Evolutionary conservation across 53 echinoderm and acorn worm species (phyloP).

Genomic region (Mesocentrotus franciscanus): DNA sequence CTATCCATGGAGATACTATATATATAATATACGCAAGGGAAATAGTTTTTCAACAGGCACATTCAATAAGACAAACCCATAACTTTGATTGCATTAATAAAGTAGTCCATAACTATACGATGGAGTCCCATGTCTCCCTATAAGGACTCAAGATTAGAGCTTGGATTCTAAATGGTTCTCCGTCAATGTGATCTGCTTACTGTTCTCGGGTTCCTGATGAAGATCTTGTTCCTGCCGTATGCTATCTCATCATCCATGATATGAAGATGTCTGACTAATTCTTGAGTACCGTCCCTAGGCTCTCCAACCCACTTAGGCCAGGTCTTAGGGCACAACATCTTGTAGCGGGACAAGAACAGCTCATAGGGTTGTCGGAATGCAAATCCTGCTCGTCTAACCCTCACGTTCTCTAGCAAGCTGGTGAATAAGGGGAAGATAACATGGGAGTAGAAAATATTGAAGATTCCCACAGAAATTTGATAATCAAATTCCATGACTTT

Average conservation of each 20-base stretch:
- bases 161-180: background rate
- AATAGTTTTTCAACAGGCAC: no score
- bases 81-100: no score
- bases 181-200: conserved; percentile 64
- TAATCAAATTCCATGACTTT: no score
- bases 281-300: conserved; percentile 75
- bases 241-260: conserved; percentile 81
- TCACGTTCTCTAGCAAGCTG: conserved; percentile 94
- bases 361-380: conserved; percentile 95
- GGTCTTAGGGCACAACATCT: conserved; percentile 95
- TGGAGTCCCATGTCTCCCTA: no score
- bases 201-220: conserved; percentile 92
- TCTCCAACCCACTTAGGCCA: conserved; percentile 94
- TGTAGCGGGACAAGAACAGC: conserved; percentile 87
- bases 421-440: background rate
- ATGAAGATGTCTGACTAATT: conserved; percentile 81
- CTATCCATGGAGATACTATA: no score
- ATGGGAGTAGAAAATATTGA: background rate
- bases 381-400: conserved; percentile 92
- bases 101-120: no score
- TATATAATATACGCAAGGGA: no score
- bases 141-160: background rate
- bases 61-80: no score
- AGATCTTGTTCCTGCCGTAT: conserved; percentile 87
- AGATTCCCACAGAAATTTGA: no score